These are phyloP conservation scores for Hypena proboscidalis DNA, from an alignment of 2,888 invertebrate species.

Conservation along the genomic window DNA sequence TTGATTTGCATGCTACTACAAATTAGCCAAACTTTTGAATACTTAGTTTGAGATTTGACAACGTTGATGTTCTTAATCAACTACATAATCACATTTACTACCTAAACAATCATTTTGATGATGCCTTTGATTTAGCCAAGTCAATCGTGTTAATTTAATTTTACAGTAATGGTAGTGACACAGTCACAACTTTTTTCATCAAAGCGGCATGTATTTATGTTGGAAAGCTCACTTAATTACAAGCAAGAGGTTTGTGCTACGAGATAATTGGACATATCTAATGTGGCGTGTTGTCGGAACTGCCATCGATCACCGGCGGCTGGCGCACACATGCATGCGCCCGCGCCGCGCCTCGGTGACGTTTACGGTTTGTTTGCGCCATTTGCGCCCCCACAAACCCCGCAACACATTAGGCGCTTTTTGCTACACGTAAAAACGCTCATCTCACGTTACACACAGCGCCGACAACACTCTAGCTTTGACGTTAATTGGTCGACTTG, in stretches of 20 bases:
- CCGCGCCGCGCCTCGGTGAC: constrained; percentile 41
- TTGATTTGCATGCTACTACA: too few species aligned
- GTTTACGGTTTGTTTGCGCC: constrained; percentile 67
- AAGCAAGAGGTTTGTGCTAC: constrained; percentile 10
- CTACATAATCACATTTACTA: too few species aligned
- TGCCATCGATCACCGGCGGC: constrained; percentile 35
- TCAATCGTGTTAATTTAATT: too few species aligned
- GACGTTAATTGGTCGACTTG: constrained; percentile 51
- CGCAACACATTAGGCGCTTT: constrained; percentile 44
- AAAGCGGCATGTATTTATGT: constrained; percentile 4
- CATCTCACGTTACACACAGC: constrained; percentile 50
- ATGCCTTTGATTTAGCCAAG: too few species aligned
- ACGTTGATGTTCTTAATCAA: too few species aligned
- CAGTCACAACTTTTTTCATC: too few species aligned
- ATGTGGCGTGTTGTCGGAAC: constrained; percentile 41
- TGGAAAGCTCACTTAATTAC: constrained; percentile 10
- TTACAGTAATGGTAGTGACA: too few species aligned
- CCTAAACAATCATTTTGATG: too few species aligned
- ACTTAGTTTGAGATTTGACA: too few species aligned
- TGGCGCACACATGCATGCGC: constrained; percentile 35
- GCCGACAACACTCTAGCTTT: constrained; percentile 28
- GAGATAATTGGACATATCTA: constrained; percentile 37
- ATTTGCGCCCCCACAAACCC: constrained; percentile 23
- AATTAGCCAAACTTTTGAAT: too few species aligned
- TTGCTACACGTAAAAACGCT: constrained; percentile 40